These are phyloP conservation scores for Wiebesia pumilae DNA, from an alignment of 1,140 invertebrate genomes.

Conservation along the genomic window DNA sequence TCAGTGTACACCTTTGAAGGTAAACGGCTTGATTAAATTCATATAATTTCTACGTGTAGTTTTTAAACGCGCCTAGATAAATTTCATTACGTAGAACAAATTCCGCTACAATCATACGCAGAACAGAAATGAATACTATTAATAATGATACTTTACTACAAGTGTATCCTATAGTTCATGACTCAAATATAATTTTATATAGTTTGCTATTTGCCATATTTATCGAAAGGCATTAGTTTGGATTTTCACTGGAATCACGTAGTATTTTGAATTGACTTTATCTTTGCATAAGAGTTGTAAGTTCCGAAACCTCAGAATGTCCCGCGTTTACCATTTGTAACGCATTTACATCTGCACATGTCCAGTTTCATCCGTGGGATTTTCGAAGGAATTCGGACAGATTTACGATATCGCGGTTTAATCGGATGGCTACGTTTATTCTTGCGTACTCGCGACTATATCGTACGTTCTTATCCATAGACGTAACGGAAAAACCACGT, in stretches of 20 bases:
- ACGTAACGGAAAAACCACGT: background rate
- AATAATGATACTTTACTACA: conserved; percentile 7
- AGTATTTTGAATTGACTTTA: background rate
- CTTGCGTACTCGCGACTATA: conserved; percentile 18
- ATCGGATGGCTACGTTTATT: conserved; percentile 34
- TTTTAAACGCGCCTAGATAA: background rate
- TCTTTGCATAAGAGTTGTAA: background rate
- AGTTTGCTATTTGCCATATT: conserved; percentile 5
- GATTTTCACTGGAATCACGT: background rate
- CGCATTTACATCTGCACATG: background rate
- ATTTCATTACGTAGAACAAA: background rate
- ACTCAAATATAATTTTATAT: background rate
- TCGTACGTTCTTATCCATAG: background rate
- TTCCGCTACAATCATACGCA: background rate
- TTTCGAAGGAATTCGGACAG: conserved; percentile 10
- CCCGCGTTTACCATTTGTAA: background rate
- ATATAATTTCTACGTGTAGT: background rate
- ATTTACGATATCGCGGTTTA: conserved; percentile 25
- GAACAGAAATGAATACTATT: background rate
- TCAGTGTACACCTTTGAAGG: background rate
- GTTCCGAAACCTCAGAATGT: background rate
- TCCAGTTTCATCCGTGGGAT: conserved; percentile 19
- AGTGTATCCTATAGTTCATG: background rate
- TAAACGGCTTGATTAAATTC: background rate
- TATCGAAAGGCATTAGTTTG: background rate